These are phyloP conservation scores for Elephantulus edwardii DNA, from an alignment of 2,113 vertebrate species.

Conservation along the genomic window DNA sequence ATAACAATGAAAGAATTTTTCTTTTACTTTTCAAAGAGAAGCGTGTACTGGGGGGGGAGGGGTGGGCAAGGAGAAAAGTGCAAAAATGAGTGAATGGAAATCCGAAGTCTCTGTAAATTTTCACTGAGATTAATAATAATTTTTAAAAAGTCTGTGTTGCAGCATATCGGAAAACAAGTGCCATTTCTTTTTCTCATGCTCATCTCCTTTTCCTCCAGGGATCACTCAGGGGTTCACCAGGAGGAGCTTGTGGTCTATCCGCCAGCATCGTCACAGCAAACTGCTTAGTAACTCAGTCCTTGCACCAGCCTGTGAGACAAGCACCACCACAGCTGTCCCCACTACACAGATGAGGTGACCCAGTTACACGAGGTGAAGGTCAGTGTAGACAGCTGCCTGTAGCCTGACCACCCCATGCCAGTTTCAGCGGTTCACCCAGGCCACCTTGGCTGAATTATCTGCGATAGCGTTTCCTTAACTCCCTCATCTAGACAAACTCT, in stretches of 20 bases:
- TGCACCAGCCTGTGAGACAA: no score
- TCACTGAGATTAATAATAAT: no score
- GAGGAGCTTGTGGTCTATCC: background rate
- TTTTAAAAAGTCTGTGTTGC: background rate
- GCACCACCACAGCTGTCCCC: no score
- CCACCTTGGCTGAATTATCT: background rate
- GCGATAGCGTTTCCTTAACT: background rate
- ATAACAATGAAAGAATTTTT: no score
- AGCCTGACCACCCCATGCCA: background rate
- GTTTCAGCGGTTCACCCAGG: background rate
- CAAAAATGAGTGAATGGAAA: no score
- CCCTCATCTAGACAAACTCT: background rate
- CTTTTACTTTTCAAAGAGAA: no score
- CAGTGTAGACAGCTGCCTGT: fast-evolving
- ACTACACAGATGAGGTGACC: no score
- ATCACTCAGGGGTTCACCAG: background rate
- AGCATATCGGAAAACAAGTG: background rate
- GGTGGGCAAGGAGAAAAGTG: no score
- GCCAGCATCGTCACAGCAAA: background rate
- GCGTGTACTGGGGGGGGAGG: no score
- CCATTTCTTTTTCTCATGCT: background rate
- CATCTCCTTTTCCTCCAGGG: background rate
- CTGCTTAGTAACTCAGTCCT: no score
- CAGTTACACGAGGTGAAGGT: no score
- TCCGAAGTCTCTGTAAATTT: no score